Conservation (phyloP, 1,140 invertebrate genomes). For the Drosophila watanabei region DNA sequence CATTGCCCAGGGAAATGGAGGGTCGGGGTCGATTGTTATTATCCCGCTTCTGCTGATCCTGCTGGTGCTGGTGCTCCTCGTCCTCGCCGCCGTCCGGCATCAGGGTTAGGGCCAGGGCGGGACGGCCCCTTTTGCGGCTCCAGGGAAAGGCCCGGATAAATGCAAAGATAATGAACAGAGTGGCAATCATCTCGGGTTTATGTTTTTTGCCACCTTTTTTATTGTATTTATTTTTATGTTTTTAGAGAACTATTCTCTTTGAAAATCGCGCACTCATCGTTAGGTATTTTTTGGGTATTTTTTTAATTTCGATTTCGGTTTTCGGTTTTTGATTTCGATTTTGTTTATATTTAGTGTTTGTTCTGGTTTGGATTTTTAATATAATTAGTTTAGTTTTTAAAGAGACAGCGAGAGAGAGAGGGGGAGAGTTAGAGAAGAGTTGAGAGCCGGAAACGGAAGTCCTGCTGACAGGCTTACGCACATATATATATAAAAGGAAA, state of each 20-base stretch:
- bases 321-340: conserved; percentile 13
- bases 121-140: conserved; percentile 64
- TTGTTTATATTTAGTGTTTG: conserved; percentile 10
- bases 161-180: conserved; percentile 84
- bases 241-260: conserved; percentile 4
- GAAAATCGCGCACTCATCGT: conserved; percentile 21
- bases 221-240: not conserved
- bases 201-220: conserved; percentile 5
- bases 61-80: conserved; percentile 10
- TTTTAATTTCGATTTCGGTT: not conserved
- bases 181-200: conserved; percentile 77
- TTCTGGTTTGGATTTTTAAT: conserved; percentile 10
- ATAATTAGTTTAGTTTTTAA: conserved; percentile 33
- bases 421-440: not conserved
- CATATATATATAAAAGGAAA: not conserved
- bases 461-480: conserved; percentile 7
- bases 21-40: conserved; percentile 62
- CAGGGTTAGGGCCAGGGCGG: conserved; percentile 56
- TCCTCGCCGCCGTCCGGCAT: conserved; percentile 26
- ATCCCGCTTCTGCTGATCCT: conserved; percentile 39
- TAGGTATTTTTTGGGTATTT: not conserved
- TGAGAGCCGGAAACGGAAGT: conserved; percentile 22
- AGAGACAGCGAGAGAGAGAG: not conserved
- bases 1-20: conserved; percentile 61
- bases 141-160: conserved; percentile 85